phyloP scores from a whole-genome alignment of 1,140 invertebrate genomes.

The Chlorops oryzae region DNA sequence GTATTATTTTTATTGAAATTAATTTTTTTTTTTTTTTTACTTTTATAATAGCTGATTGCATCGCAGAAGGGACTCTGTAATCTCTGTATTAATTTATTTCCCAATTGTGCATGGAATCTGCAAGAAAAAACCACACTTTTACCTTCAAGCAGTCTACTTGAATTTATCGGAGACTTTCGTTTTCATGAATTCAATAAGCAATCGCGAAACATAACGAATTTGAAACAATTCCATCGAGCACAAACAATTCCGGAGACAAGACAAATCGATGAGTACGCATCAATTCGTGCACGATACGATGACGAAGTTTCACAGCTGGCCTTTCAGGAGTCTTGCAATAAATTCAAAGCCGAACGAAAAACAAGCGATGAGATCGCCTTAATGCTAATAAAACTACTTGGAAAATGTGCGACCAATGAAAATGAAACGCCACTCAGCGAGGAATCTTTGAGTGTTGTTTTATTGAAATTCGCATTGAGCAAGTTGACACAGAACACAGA shows the following conservation, averaged over 20 bases:
- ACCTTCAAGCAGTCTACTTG: slow-evolving; percentile 23
- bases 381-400: slow-evolving; percentile 31
- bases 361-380: slow-evolving; percentile 39
- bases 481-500: slow-evolving; percentile 20
- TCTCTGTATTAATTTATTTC: slow-evolving; percentile 41
- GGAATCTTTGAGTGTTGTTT: slow-evolving; percentile 28
- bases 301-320: too few relatives aligned
- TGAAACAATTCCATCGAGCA: slow-evolving; percentile 6
- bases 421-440: slow-evolving; percentile 13
- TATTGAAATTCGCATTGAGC: slow-evolving; percentile 39
- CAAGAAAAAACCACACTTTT: background rate
- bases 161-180: slow-evolving; percentile 32
- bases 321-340: slow-evolving; percentile 9
- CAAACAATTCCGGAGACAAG: slow-evolving; percentile 8
- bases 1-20: background rate
- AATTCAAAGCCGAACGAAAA: slow-evolving; percentile 20
- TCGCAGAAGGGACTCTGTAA: slow-evolving; percentile 42
- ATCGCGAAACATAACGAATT: slow-evolving; percentile 6
- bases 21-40: background rate
- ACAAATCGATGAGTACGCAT: background rate
- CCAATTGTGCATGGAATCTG: slow-evolving; percentile 37
- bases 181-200: slow-evolving; percentile 17
- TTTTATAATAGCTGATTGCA: slow-evolving; percentile 31
- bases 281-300: slow-evolving; percentile 7
- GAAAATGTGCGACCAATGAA: slow-evolving; percentile 33